Conservation (phyloP, 1,140 invertebrate species). For the Caenorhabditis latens region DNA sequence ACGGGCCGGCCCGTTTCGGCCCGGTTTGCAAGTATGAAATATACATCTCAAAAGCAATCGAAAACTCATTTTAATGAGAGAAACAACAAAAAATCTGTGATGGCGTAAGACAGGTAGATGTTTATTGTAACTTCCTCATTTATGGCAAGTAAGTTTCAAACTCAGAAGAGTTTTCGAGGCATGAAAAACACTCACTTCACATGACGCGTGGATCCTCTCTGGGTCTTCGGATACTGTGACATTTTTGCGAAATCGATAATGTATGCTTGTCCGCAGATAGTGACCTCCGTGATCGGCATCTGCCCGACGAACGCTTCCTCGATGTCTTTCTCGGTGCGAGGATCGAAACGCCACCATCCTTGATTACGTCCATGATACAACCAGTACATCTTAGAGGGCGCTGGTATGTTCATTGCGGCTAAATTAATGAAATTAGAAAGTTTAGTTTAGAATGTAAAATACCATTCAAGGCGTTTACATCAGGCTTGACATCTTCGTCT, state of each 20-base stretch:
- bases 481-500: slow-evolving; percentile 57
- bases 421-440: neutral
- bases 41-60: too few relatives aligned
- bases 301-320: neutral
- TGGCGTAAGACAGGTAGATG: too few relatives aligned
- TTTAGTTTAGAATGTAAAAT: neutral
- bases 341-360: slow-evolving; percentile 59
- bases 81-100: too few relatives aligned
- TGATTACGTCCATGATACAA: slow-evolving; percentile 18
- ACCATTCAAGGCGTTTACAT: neutral
- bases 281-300: slow-evolving; percentile 22
- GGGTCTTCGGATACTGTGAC: slow-evolving; percentile 35
- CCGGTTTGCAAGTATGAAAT: too few relatives aligned
- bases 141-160: too few relatives aligned
- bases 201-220: neutral
- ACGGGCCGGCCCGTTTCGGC: too few relatives aligned
- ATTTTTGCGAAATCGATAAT: slow-evolving; percentile 46
- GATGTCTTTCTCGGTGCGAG: slow-evolving; percentile 43
- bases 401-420: neutral
- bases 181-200: slow-evolving; percentile 24
- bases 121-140: too few relatives aligned
- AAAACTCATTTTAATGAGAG: too few relatives aligned
- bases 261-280: slow-evolving; percentile 51
- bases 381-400: neutral
- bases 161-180: too few relatives aligned